Conservation (phyloP, 2,888 invertebrate species). For the Melinopterus prodromus region DNA sequence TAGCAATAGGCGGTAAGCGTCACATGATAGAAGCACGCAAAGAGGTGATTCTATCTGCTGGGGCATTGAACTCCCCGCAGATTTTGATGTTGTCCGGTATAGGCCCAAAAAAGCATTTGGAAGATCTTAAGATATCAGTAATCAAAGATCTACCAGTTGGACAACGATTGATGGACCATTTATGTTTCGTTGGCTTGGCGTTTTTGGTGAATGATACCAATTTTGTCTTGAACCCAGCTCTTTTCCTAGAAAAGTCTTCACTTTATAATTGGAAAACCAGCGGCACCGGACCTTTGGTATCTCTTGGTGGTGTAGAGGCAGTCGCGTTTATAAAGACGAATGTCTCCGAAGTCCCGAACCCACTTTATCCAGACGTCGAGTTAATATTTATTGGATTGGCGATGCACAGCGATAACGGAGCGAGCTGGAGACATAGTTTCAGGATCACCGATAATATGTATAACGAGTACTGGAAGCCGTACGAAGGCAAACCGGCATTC, state of each 20-base stretch:
- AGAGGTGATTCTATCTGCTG: conserved; percentile 80
- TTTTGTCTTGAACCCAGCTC: conserved; percentile 10
- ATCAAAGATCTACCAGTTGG: conserved; percentile 77
- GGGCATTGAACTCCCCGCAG: conserved; percentile 83
- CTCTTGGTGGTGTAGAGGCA: conserved; percentile 66
- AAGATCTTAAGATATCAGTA: conserved; percentile 66
- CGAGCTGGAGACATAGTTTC: conserved; percentile 57
- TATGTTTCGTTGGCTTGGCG: conserved; percentile 73
- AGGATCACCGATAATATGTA: conserved; percentile 67
- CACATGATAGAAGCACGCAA: conserved; percentile 67
- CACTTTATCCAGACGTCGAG: conserved; percentile 72
- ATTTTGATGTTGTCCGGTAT: conserved; percentile 84
- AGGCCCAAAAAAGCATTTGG: conserved; percentile 70
- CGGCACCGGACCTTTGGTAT: conserved; percentile 62
- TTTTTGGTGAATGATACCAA: conserved; percentile 62
- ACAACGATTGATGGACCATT: conserved; percentile 78
- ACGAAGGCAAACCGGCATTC: conserved; percentile 59
- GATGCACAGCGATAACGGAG: conserved; percentile 50
- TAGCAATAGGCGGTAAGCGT: conserved; percentile 66
- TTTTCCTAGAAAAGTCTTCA: conserved; percentile 28
- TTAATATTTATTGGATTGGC: conserved; percentile 69
- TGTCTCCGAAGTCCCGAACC: conserved; percentile 50
- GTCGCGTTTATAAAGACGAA: conserved; percentile 11
- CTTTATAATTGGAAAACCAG: conserved; percentile 42
- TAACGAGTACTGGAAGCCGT: conserved; percentile 64